A percentile compares a stretch with the other conserved stretches of the same genome.
Evolutionary conservation across 2,797 vertebrate genomes (phyloP).

Genomic region (Naso thynnoides): DNA sequence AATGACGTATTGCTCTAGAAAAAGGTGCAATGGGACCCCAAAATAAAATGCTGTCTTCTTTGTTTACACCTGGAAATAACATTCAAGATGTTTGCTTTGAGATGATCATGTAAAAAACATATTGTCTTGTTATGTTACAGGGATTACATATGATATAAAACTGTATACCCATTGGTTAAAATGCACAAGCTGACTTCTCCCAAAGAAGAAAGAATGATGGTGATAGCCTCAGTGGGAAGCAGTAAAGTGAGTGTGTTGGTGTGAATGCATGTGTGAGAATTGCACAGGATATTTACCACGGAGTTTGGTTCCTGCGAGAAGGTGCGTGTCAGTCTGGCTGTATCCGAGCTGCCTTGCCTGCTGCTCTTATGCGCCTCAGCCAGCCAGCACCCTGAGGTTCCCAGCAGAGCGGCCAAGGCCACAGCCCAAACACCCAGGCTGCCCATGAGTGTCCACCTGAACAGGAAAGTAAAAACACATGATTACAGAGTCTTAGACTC

Average conservation of each 20-base stretch:
- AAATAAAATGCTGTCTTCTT: not conserved
- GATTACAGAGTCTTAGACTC: not conserved
- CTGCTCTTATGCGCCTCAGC: conserved; percentile 73
- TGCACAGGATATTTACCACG: conserved; percentile 82
- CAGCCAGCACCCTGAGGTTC: conserved; percentile 79
- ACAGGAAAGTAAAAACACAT: conserved; percentile 57
- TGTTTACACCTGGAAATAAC: not conserved
- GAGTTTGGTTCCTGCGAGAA: conserved; percentile 66
- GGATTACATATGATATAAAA: not conserved
- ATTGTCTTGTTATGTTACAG: not conserved
- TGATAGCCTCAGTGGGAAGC: conserved; percentile 12
- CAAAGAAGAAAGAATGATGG: not conserved
- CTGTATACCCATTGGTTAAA: not conserved
- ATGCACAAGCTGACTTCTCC: not conserved
- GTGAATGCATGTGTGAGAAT: not conserved
- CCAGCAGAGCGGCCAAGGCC: conserved; percentile 87
- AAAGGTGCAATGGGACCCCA: not conserved
- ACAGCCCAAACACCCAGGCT: conserved; percentile 86
- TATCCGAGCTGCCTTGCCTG: conserved; percentile 79
- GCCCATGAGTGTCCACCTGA: conserved; percentile 88
- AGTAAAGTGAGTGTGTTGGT: not conserved
- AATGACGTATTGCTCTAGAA: not conserved
- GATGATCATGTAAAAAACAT: too few species aligned
- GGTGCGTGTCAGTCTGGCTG: conserved; percentile 60
- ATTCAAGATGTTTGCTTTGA: too few species aligned